These are phyloP conservation scores for Chrysomela aeneicollis DNA, from an alignment of 2,888 invertebrate genomes.

Conservation along the genomic window DNA sequence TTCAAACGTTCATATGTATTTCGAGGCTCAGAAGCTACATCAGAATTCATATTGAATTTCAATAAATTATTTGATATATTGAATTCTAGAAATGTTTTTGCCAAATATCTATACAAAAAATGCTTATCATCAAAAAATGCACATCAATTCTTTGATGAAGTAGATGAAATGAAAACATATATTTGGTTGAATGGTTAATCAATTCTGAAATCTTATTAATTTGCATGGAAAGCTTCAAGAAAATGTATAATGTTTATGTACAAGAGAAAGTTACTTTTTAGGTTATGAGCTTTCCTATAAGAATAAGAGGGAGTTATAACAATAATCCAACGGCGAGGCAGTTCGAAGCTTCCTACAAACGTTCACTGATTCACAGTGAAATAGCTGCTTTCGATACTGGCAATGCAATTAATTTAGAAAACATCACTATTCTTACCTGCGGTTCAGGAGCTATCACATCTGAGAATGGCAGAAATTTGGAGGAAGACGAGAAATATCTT, in stretches of 20 bases:
- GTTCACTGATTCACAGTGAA: slow-evolving; percentile 36
- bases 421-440: slow-evolving; percentile 23
- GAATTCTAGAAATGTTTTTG: slow-evolving; percentile 30
- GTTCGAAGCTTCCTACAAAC: slow-evolving; percentile 32
- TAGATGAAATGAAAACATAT: slow-evolving; percentile 6
- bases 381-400: slow-evolving; percentile 24
- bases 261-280: slow-evolving; percentile 25
- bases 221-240: slow-evolving; percentile 1
- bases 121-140: slow-evolving; percentile 5
- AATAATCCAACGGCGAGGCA: slow-evolving; percentile 36
- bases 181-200: slow-evolving; percentile 4
- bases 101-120: slow-evolving; percentile 11
- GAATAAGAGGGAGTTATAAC: slow-evolving; percentile 34
- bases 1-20: too few relatives aligned
- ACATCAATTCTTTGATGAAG: background rate
- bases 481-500: background rate
- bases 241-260: background rate
- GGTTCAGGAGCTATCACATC: background rate
- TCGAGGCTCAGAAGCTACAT: slow-evolving; percentile 26
- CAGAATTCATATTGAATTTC: slow-evolving; percentile 29
- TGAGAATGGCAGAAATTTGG: background rate
- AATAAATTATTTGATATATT: slow-evolving; percentile 38
- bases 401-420: slow-evolving; percentile 26
- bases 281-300: slow-evolving; percentile 28
- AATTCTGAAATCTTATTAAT: slow-evolving; percentile 15